These are phyloP conservation scores for Lycocorax pyrrhopterus DNA, from an alignment of 2,113 vertebrate species.

Conservation along the genomic window DNA sequence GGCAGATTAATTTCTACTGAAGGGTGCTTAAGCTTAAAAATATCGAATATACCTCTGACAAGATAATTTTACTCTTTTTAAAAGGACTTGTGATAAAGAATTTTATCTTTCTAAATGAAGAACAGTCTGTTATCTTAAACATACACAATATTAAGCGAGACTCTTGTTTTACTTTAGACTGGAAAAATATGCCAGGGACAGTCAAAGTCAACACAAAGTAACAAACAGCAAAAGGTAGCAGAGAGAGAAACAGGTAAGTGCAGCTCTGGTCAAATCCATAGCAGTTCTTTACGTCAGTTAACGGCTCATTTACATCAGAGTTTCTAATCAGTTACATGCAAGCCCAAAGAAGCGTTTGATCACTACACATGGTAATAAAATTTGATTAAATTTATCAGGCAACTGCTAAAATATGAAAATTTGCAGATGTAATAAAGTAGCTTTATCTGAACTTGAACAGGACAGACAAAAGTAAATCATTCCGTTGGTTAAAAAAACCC, in stretches of 20 bases:
- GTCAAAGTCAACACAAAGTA: slow-evolving; percentile 77
- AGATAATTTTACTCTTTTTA: slow-evolving; percentile 67
- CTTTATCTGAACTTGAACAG: slow-evolving; percentile 76
- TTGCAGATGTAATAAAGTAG: slow-evolving; percentile 80
- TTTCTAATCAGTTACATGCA: slow-evolving; percentile 89
- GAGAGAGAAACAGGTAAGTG: slow-evolving; percentile 78
- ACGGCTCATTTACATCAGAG: slow-evolving; percentile 81
- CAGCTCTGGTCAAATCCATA: slow-evolving; percentile 86
- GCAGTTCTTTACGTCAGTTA: slow-evolving; percentile 76
- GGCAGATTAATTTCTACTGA: slow-evolving; percentile 25
- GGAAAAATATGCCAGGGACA: slow-evolving; percentile 75
- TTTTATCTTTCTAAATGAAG: slow-evolving; percentile 61
- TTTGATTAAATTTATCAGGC: slow-evolving; percentile 80
- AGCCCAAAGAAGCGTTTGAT: slow-evolving; percentile 83
- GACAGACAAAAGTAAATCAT: slow-evolving; percentile 79
- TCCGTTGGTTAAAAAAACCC: slow-evolving; percentile 74
- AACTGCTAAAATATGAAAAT: slow-evolving; percentile 86
- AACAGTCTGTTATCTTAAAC: slow-evolving; percentile 71
- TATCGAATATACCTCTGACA: slow-evolving; percentile 45
- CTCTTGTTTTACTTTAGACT: slow-evolving; percentile 74
- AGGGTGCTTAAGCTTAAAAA: slow-evolving; percentile 61
- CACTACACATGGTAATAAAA: slow-evolving; percentile 86
- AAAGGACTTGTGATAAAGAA: slow-evolving; percentile 61
- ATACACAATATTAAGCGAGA: slow-evolving; percentile 74
- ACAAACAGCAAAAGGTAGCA: slow-evolving; percentile 72